A percentile compares a stretch with the other conserved stretches of the same genome.
Evolutionary conservation across 2,113 vertebrate species (phyloP).

Genomic region (Macroglossus sobrinus): DNA sequence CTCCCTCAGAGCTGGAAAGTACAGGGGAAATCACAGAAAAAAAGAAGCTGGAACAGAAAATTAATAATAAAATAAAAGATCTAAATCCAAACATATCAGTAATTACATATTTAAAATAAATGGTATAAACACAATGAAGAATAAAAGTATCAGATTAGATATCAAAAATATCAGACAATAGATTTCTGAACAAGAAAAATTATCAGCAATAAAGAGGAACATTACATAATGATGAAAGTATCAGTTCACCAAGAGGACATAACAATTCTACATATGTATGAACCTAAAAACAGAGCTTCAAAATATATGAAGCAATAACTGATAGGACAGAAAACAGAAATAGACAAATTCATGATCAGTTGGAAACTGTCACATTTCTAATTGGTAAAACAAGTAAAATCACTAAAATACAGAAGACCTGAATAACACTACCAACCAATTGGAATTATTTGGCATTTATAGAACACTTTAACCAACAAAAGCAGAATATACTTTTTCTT

Average conservation of each 20-base stretch:
- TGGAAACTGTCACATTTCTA: neutral
- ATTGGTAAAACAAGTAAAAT: neutral
- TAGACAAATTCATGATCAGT: neutral
- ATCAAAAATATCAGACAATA: neutral
- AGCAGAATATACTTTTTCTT: neutral
- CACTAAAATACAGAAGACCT: neutral
- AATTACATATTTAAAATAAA: neutral
- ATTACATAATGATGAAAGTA: neutral
- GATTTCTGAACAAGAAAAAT: neutral
- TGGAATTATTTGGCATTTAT: neutral
- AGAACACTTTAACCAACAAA: neutral
- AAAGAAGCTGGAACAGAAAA: neutral
- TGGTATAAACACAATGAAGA: neutral
- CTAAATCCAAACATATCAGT: neutral
- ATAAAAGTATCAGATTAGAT: neutral
- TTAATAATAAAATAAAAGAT: neutral
- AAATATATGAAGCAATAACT: neutral
- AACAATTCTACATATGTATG: neutral
- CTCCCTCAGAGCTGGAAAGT: neutral
- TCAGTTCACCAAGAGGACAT: neutral
- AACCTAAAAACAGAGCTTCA: neutral
- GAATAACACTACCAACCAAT: neutral
- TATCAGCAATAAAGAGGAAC: neutral
- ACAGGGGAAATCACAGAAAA: neutral
- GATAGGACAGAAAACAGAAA: neutral